A percentile compares a stretch with the other conserved stretches of the same genome.
Conservation (phyloP, 2,113 vertebrate genomes). For the Lampris megalopsis region DNA sequence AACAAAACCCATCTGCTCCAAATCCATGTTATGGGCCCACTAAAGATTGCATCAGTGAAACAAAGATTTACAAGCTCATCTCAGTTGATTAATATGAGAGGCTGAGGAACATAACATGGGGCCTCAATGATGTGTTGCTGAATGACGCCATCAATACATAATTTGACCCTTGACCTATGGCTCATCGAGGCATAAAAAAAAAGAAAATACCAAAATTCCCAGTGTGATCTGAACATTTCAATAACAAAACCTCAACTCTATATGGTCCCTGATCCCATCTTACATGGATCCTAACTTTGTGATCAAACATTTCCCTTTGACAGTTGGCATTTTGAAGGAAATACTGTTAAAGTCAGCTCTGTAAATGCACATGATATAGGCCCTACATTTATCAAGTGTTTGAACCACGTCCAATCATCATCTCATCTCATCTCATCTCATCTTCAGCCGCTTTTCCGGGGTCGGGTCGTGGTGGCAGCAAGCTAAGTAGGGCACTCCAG, state of each 20-base stretch:
- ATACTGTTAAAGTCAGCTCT: conserved; percentile 17
- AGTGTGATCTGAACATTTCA: neutral
- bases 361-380: conserved; percentile 13
- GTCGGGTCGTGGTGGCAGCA: too few relatives aligned
- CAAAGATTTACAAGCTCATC: neutral
- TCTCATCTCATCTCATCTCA: too few relatives aligned
- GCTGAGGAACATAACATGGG: neutral
- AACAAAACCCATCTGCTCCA: neutral
- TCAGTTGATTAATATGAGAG: neutral
- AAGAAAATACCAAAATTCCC: neutral
- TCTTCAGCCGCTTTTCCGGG: too few relatives aligned
- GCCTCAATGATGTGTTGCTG: neutral
- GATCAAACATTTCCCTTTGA: conserved; percentile 6
- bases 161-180: neutral
- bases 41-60: neutral
- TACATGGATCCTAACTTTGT: conserved; percentile 22
- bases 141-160: neutral
- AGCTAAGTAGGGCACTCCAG: too few relatives aligned
- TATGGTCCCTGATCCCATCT: neutral
- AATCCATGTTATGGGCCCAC: conserved; percentile 10
- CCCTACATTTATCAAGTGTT: neutral
- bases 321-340: conserved; percentile 19
- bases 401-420: neutral
- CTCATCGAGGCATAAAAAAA: neutral
- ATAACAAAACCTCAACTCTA: neutral